These are phyloP conservation scores for Torymus tubicola DNA, from an alignment of 2,888 invertebrate species.

Conservation along the genomic window DNA sequence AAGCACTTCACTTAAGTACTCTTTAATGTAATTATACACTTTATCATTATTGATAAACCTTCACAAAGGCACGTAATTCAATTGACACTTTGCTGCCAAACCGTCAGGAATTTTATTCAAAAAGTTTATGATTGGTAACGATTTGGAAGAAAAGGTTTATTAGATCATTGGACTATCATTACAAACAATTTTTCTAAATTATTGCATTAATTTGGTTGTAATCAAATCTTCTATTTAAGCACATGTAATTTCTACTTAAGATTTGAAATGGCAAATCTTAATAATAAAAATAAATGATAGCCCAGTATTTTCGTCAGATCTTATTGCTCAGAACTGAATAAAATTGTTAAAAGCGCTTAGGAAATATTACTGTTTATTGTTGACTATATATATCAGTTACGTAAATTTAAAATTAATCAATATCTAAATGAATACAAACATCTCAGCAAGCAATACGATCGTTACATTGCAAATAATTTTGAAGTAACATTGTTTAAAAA, in stretches of 20 bases:
- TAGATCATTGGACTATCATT: not conserved
- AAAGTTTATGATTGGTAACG: not conserved
- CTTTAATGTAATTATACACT: conserved; percentile 17
- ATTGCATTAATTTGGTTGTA: too few species aligned
- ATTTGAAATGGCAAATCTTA: too few species aligned
- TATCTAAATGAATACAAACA: too few species aligned
- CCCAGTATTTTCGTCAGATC: not conserved
- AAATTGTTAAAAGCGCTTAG: not conserved
- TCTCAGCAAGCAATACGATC: too few species aligned
- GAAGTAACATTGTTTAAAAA: too few species aligned
- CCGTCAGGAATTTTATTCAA: not conserved
- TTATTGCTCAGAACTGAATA: conserved; percentile 10
- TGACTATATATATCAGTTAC: too few species aligned
- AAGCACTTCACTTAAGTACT: conserved; percentile 11
- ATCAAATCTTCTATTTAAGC: too few species aligned
- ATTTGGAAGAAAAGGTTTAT: conserved; percentile 9
- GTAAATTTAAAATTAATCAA: too few species aligned
- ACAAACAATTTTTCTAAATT: not conserved
- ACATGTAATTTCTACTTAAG: too few species aligned
- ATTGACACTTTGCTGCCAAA: conserved; percentile 25
- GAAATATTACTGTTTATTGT: not conserved
- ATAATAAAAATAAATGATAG: too few species aligned
- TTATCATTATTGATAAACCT: conserved; percentile 24
- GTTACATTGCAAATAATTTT: too few species aligned
- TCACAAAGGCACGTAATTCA: conserved; percentile 42